These are phyloP conservation scores for Xiphorhynchus elegans DNA, from an alignment of 2,113 vertebrate genomes.

Conservation along the genomic window DNA sequence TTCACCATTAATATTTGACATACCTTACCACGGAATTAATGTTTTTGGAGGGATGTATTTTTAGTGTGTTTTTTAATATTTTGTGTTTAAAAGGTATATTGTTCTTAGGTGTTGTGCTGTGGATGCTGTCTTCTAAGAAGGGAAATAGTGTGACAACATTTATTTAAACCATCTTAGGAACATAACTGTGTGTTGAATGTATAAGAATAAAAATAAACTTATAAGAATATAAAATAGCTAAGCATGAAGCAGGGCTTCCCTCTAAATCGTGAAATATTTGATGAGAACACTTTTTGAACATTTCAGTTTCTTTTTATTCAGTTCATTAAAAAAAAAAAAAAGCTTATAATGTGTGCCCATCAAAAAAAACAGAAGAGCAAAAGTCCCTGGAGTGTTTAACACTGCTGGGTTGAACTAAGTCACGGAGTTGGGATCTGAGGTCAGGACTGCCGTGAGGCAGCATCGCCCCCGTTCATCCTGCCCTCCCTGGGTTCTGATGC, in stretches of 20 bases:
- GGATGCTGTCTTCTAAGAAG: background rate
- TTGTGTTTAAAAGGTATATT: background rate
- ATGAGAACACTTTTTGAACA: background rate
- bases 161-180: background rate
- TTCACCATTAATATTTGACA: background rate
- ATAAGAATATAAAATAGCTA: background rate
- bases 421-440: background rate
- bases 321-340: too few species aligned
- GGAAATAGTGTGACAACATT: background rate
- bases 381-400: background rate
- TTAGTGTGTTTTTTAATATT: background rate
- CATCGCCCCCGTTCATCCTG: accelerated
- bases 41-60: background rate
- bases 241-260: background rate
- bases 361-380: background rate
- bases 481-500: background rate
- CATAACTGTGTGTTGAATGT: background rate
- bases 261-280: background rate
- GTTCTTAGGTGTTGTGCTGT: background rate
- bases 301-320: background rate
- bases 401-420: background rate
- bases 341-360: background rate
- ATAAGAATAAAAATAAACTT: background rate
- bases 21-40: background rate
- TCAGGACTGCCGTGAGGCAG: background rate